Evolutionary conservation across 2,797 vertebrate genomes (phyloP).

Genomic region (Pseudochaenichthys georgianus): DNA sequence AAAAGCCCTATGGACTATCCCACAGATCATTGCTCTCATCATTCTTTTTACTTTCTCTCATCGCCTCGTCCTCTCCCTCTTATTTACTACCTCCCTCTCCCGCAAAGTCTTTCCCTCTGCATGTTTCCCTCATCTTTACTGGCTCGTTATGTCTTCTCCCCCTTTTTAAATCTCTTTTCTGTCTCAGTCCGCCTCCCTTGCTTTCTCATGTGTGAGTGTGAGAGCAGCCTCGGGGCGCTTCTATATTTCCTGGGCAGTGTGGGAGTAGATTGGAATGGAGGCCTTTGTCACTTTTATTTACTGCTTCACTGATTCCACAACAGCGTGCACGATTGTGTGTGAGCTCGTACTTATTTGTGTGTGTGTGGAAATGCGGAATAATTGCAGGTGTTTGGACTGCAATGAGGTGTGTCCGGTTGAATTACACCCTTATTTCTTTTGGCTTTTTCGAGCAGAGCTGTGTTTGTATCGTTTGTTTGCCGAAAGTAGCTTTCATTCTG

Average conservation of each 20-base stretch:
- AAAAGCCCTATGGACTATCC: slow-evolving; percentile 50
- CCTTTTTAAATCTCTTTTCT: slow-evolving; percentile 51
- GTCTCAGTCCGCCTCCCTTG: slow-evolving; percentile 45
- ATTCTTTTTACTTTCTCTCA: slow-evolving; percentile 28
- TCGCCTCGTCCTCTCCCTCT: slow-evolving; percentile 7
- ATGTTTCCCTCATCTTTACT: slow-evolving; percentile 32
- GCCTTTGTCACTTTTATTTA: slow-evolving; percentile 85
- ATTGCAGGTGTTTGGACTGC: slow-evolving; percentile 74
- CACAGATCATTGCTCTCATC: slow-evolving; percentile 58
- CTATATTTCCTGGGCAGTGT: slow-evolving; percentile 75
- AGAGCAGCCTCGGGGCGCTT: slow-evolving; percentile 68
- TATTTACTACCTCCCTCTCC: slow-evolving; percentile 27
- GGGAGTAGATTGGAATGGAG: slow-evolving; percentile 79
- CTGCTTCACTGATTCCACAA: slow-evolving; percentile 74
- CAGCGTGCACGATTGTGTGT: slow-evolving; percentile 11
- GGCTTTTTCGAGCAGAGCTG: slow-evolving; percentile 48
- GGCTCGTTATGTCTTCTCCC: slow-evolving; percentile 33
- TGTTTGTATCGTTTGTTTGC: slow-evolving; percentile 47
- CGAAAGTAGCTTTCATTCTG: slow-evolving; percentile 57
- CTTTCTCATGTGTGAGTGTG: slow-evolving; percentile 40
- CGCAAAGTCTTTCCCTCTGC: slow-evolving; percentile 44
- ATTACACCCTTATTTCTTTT: slow-evolving; percentile 63
- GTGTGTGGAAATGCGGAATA: slow-evolving; percentile 48
- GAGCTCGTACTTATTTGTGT: neutral
- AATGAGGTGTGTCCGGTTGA: slow-evolving; percentile 66